Percentiles rank a stretch among this genome's conserved stretches.
Conservation (phyloP, 2,113 vertebrate species). For the Vicugna pacos region DNA sequence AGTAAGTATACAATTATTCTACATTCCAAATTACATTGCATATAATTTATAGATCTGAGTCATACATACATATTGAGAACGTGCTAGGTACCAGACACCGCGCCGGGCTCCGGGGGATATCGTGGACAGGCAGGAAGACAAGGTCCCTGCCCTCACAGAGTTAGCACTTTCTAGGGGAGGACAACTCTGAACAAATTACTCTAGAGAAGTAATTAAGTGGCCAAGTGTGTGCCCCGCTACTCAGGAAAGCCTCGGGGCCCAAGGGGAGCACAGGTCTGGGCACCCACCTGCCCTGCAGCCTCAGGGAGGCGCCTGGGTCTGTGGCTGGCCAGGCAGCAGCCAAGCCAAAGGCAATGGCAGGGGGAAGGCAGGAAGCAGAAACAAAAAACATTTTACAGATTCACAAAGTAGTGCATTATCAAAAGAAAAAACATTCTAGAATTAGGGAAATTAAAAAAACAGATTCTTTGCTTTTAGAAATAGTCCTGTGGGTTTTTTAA, state of each 20-base stretch:
- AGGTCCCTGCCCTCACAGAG: neutral
- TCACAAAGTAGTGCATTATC: neutral
- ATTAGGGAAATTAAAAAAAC: neutral
- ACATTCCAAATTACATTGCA: neutral
- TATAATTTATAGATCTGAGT: neutral
- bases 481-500: neutral
- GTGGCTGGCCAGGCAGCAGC: too few species aligned
- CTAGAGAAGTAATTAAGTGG: neutral
- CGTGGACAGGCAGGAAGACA: neutral
- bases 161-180: neutral
- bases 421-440: neutral
- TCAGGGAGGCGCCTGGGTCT: neutral
- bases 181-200: neutral
- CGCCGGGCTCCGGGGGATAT: neutral
- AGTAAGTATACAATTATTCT: neutral
- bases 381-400: neutral
- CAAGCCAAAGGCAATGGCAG: too few species aligned
- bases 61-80: neutral
- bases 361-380: neutral
- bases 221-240: neutral
- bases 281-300: neutral
- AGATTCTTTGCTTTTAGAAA: constrained; percentile 27
- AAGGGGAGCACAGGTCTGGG: neutral
- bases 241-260: neutral
- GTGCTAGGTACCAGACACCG: neutral